phyloP scores from a whole-genome alignment of 2,888 invertebrate genomes.

The Drosophila lacicola region DNA sequence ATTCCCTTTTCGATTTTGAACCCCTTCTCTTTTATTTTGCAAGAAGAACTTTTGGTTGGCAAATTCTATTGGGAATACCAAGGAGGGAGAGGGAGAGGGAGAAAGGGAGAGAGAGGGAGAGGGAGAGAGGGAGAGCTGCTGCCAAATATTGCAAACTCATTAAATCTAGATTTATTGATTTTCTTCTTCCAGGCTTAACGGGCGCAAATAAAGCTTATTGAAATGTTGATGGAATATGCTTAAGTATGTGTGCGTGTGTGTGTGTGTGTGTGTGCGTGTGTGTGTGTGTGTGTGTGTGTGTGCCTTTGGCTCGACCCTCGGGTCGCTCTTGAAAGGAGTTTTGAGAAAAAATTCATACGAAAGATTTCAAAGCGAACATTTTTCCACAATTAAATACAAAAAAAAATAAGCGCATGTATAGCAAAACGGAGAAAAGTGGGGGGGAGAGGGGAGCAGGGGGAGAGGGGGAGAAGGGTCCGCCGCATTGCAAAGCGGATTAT shows the following conservation, averaged over 20 bases:
- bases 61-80: no score
- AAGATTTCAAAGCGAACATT: conserved; percentile 20
- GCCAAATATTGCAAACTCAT: conserved; percentile 70
- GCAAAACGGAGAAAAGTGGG: no score
- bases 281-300: neutral
- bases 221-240: conserved; percentile 39
- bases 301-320: neutral
- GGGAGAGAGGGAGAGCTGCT: neutral
- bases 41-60: no score
- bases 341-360: conserved; percentile 13
- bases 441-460: no score
- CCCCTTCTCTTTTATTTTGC: no score
- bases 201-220: conserved; percentile 39
- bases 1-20: no score
- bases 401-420: neutral
- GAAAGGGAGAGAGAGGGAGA: no score
- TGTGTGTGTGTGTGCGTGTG: neutral
- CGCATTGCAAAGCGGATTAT: conserved; percentile 27
- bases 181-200: conserved; percentile 40
- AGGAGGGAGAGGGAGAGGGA: no score
- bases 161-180: conserved; percentile 73
- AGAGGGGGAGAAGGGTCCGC: no score
- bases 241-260: neutral
- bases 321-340: neutral
- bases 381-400: conserved; percentile 12